These are phyloP conservation scores for Lordiphosa stackelbergi DNA, from an alignment of 1,140 invertebrate species.

Conservation along the genomic window DNA sequence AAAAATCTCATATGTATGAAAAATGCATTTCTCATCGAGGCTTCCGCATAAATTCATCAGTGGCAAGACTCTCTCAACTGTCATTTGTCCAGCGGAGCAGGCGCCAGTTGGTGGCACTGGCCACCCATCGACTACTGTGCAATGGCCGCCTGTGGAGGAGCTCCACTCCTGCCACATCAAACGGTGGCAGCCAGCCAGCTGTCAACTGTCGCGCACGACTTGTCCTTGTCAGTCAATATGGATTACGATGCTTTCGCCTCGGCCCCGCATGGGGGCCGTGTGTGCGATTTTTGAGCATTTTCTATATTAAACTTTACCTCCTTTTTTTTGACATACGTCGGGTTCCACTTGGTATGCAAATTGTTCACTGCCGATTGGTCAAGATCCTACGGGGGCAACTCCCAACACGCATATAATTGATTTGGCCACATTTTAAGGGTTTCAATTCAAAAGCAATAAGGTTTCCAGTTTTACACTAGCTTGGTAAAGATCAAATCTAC, in stretches of 20 bases:
- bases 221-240: slow-evolving; percentile 72
- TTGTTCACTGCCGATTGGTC: slow-evolving; percentile 33
- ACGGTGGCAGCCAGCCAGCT: slow-evolving; percentile 64
- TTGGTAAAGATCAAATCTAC: no score
- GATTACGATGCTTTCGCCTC: slow-evolving; percentile 27
- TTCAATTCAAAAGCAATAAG: no score
- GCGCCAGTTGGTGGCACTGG: slow-evolving; percentile 23
- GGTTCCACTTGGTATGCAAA: slow-evolving; percentile 69
- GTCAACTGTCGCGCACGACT: slow-evolving; percentile 74
- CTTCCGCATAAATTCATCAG: slow-evolving; percentile 71
- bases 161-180: slow-evolving; percentile 29
- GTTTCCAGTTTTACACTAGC: no score
- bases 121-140: slow-evolving; percentile 46
- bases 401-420: slow-evolving; percentile 26
- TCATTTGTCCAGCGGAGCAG: slow-evolving; percentile 58
- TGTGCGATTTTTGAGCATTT: slow-evolving; percentile 47
- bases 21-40: slow-evolving; percentile 65
- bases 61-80: slow-evolving; percentile 50
- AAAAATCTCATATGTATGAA: slow-evolving; percentile 36
- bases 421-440: slow-evolving; percentile 4
- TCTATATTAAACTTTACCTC: slow-evolving; percentile 74
- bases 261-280: slow-evolving; percentile 19
- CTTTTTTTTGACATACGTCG: slow-evolving; percentile 49
- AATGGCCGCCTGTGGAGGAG: slow-evolving; percentile 29
- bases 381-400: slow-evolving; percentile 13